Base-by-base conservation (phyloP, 2,113 vertebrate species). In the Corythornis madagascariensis region DNA sequence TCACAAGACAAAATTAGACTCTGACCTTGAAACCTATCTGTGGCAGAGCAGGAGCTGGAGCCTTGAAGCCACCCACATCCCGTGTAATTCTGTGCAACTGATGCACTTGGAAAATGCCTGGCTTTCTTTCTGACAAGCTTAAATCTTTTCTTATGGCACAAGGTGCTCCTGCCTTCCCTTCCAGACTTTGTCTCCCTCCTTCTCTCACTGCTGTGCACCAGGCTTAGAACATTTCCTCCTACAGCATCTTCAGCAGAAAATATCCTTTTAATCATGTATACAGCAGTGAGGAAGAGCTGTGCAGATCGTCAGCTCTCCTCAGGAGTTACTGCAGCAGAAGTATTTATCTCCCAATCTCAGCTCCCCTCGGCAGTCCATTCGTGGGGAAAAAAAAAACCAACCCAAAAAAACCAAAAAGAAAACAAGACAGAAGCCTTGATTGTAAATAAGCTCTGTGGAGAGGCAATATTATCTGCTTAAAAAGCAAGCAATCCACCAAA, bases 1-100 rank as follows among this genome's bases (percentile, higher is more conserved):
- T 70, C 75, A 89, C 83, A 59, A 60, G 82, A 86, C 89, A 85
- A 95, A 91, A 95, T 92, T 83, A 91, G 90, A 75, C 19, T 88
- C 78, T 79, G 79, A 70, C 85, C 82, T 87, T 94, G 93, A 92
- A 89, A 80, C 42, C 74, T 78, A 24, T 21, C 91, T 74, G 78
- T 78, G 88, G 67, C 33, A 67, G 56, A 89, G 77, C 53, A 43
- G 79, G 55, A 91, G 85, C 71, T 82, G 56, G 16, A 91, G 83
- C 66, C 94, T 95, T 82, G 90, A 75, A 93, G 74, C 86, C 88
- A 84, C 82, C 78, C 93, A 53, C 91, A 53, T 55, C 79, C 84
- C 75, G 63, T 77, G 82, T 59, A 82, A 92, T 91, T 96, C 72
- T 79, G 16, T 4, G 60, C 78, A 83, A 95, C 79, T 83, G 38